Base-by-base conservation (phyloP, 2,113 vertebrate genomes). In the Elanoides forficatus region DNA sequence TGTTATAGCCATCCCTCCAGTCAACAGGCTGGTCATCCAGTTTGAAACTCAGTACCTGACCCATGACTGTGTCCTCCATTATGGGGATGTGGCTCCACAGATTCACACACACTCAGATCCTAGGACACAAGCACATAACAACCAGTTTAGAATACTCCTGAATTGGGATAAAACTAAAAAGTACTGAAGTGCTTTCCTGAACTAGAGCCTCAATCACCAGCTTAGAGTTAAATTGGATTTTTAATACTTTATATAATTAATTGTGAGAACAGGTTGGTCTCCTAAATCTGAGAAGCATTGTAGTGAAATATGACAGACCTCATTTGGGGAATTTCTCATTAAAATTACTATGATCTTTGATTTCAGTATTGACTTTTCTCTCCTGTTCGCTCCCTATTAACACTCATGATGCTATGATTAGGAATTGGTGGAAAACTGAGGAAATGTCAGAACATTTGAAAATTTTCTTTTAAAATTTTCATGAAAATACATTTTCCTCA, bases 341-440 rank as follows among this genome's bases (percentile, higher is more conserved):
- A 63, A 68, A 75, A 45, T 68, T 45, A 18, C 9, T n/a, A 10
- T 50, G 30, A n/a, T 62, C 8, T 71, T 63, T 87, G 65, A 27
- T 73, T 90, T 74, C 18, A 62, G 5, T 78, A 7, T 16, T 78
- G 40, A 40, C 32, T 80, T 79, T 43, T 60, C 11, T 75, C 26
- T 83, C n/a, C n/a, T 63, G n/a, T 60, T 86, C 0, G 0, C 18
- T 80, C n/a, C 21, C 21, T 78, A 7, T 71, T 45, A 74, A 53
- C 10, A 25, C 6, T 70, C 17, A 34, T 8, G 12, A 45, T n/a
- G 21, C n/a, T 66, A 23, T 25, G 45, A 56, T 15, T 66, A 85
- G 55, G 81, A 76, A 71, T 17, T 50, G 38, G 21, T 81, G 32
- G 29, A 50, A 91, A 50, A 82, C 11, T 32, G 68, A 93, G 6